Evolutionary conservation across 2,797 vertebrate species (phyloP).

Genomic region (Gorsachius magnificus): DNA sequence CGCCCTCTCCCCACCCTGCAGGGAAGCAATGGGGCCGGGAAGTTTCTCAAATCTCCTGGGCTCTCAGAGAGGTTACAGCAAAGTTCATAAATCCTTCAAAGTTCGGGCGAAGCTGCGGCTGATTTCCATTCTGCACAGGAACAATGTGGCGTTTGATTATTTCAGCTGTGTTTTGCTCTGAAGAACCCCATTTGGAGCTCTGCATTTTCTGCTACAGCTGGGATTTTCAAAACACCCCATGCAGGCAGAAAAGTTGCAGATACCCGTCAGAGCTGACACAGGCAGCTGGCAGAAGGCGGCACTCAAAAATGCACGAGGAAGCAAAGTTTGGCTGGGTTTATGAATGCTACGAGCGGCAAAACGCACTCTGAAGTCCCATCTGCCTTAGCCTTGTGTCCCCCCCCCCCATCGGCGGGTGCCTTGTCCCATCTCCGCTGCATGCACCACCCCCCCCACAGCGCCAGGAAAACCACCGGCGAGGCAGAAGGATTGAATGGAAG

Average conservation of each 20-base stretch:
- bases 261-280: neutral
- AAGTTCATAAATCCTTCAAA: neutral
- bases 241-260: neutral
- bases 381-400: no score
- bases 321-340: neutral
- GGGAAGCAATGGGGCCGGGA: neutral
- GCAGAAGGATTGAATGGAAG: neutral
- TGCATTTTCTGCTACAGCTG: neutral
- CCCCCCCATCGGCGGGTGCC: no score
- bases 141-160: neutral
- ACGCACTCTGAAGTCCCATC: fast-evolving
- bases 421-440: fast-evolving
- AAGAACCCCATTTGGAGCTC: neutral
- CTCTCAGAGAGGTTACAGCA: neutral
- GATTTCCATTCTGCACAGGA: neutral
- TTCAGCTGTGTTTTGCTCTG: slow-evolving; percentile 8
- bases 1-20: no score
- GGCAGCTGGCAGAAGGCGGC: neutral
- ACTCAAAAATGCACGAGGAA: neutral
- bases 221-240: neutral
- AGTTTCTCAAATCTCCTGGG: no score
- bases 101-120: neutral
- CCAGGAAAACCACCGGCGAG: fast-evolving
- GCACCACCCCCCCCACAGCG: fast-evolving
- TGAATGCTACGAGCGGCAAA: fast-evolving